phyloP scores from a whole-genome alignment of 35 echinoderm and acorn worm species.

The Apostichopus japonicus region DNA sequence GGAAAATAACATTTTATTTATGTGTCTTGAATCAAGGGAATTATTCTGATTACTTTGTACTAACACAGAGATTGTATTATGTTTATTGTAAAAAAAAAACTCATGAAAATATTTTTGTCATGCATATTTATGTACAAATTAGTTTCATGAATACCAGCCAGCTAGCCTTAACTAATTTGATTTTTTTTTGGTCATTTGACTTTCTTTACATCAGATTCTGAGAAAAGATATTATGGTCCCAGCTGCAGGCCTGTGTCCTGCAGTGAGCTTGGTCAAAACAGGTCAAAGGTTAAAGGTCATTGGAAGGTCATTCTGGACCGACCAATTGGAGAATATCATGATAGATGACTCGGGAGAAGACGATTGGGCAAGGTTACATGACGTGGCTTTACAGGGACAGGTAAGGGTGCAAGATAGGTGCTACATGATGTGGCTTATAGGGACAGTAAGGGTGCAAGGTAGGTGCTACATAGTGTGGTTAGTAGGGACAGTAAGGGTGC shows the following conservation, averaged over 20 bases:
- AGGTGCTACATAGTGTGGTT: no score
- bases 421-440: no score
- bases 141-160: neutral
- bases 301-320: constrained; percentile 72
- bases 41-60: no score
- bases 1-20: no score
- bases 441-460: no score
- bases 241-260: constrained; percentile 68
- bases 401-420: constrained; percentile 28
- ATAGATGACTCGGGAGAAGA: constrained; percentile 82
- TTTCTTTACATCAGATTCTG: constrained; percentile 46
- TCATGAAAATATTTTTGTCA: no score
- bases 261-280: constrained; percentile 66
- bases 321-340: constrained; percentile 92
- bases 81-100: no score
- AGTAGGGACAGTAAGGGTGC: no score
- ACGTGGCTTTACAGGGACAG: constrained; percentile 87
- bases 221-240: constrained; percentile 68
- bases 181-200: neutral
- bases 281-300: constrained; percentile 75
- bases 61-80: no score
- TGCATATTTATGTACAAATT: no score
- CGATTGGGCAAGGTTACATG: constrained; percentile 89
- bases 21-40: no score
- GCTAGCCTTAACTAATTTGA: neutral